Evolutionary conservation across 2,888 invertebrate genomes (phyloP).

Genomic region (Lamellibrachia satsuma): DNA sequence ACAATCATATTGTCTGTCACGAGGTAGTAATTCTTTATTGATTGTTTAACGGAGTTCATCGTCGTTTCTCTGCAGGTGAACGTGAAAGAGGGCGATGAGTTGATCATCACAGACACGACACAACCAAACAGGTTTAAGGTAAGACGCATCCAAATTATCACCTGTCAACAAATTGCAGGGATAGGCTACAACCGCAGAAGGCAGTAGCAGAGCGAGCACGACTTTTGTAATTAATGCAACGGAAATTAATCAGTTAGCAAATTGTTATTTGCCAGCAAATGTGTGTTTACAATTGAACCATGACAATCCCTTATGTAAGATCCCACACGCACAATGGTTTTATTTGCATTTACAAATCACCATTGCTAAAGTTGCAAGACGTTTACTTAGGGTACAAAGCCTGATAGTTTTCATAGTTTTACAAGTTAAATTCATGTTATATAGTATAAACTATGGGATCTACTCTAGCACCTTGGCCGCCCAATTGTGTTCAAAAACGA

Average conservation of each 20-base stretch:
- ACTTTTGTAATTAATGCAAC: too few species aligned
- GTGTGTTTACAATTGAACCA: too few species aligned
- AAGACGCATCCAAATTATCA: background rate
- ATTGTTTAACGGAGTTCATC: background rate
- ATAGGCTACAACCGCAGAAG: background rate
- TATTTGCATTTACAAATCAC: too few species aligned
- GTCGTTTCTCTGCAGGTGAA: conserved; percentile 22
- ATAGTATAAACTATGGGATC: background rate
- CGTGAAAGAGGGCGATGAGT: conserved; percentile 28
- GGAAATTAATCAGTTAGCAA: too few species aligned
- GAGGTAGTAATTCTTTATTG: background rate
- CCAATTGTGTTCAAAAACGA: background rate
- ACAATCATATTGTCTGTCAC: background rate
- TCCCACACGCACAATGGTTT: too few species aligned
- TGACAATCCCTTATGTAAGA: too few species aligned
- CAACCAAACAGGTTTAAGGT: conserved; percentile 32
- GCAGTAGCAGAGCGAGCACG: background rate
- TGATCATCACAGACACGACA: conserved; percentile 28
- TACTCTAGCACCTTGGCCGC: background rate
- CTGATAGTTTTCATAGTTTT: too few species aligned
- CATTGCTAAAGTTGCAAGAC: too few species aligned
- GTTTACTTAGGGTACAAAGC: background rate
- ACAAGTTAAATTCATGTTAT: background rate
- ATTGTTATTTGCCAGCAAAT: too few species aligned
- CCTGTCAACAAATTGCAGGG: background rate